These are phyloP conservation scores for Nerophis ophidion DNA, from an alignment of 2,113 vertebrate species.

Conservation along the genomic window DNA sequence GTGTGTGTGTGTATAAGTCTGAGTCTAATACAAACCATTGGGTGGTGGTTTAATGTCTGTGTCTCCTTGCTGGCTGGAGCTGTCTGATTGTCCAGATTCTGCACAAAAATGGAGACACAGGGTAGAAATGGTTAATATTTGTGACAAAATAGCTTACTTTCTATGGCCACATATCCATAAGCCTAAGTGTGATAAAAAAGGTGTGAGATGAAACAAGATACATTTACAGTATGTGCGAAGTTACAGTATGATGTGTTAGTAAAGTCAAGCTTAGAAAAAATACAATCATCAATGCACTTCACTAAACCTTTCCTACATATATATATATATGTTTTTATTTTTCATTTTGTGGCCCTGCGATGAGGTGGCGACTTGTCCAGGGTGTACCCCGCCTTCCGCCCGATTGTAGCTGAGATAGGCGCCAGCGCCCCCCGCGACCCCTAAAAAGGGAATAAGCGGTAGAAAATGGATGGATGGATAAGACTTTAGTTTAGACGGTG, in stretches of 20 bases:
- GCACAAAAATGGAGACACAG: constrained; percentile 31
- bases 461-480: too few species aligned
- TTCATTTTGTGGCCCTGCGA: too few species aligned
- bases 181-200: constrained; percentile 41
- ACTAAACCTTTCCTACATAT: too few species aligned
- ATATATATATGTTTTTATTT: too few species aligned
- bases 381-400: too few species aligned
- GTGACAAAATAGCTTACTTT: constrained; percentile 34
- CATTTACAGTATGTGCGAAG: constrained; percentile 38
- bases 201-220: constrained; percentile 37
- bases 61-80: constrained; percentile 91
- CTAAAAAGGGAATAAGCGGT: too few species aligned
- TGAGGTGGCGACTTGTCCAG: too few species aligned
- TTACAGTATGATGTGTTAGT: constrained; percentile 35
- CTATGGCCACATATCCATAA: constrained; percentile 13
- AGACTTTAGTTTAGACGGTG: too few species aligned
- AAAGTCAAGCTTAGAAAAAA: constrained; percentile 12
- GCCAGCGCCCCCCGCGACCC: too few species aligned
- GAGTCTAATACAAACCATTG: constrained; percentile 76
- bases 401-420: too few species aligned
- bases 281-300: too few species aligned
- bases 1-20: constrained; percentile 14
- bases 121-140: constrained; percentile 30
- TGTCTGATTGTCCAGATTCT: constrained; percentile 96
- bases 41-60: constrained; percentile 94